Evolutionary conservation across 2,888 invertebrate species (phyloP).

Genomic region (Thyatira batis): DNA sequence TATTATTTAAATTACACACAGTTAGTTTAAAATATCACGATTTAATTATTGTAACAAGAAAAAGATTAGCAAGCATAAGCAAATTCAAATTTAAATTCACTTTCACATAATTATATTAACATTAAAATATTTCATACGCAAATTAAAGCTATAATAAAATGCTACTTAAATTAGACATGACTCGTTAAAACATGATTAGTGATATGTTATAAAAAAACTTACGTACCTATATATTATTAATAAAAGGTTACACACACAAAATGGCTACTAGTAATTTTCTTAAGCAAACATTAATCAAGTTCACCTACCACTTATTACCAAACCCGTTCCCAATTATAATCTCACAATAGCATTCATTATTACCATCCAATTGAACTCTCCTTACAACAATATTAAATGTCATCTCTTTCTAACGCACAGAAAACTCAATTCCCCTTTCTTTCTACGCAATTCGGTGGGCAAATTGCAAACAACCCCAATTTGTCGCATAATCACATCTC

Average conservation of each 20-base stretch:
- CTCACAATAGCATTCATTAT: conserved; percentile 58
- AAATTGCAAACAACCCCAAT: conserved; percentile 57
- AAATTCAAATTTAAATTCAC: neutral
- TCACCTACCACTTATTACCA: conserved; percentile 44
- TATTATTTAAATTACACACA: no score
- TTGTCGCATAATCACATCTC: conserved; percentile 48
- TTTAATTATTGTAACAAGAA: neutral
- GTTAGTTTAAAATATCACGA: neutral
- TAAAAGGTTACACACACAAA: conserved; percentile 31
- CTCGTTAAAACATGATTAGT: conserved; percentile 17
- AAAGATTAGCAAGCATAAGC: neutral
- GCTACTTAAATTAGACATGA: conserved; percentile 6
- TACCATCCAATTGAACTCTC: conserved; percentile 59
- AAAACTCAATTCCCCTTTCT: conserved; percentile 16
- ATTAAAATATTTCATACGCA: neutral
- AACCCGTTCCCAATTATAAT: conserved; percentile 55
- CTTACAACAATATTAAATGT: conserved; percentile 39
- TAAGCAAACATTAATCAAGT: conserved; percentile 60
- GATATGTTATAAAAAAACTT: conserved; percentile 9
- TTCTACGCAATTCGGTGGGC: conserved; percentile 25
- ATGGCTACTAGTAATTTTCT: conserved; percentile 52
- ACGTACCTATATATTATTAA: conserved; percentile 17
- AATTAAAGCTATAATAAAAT: neutral
- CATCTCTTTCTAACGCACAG: conserved; percentile 33
- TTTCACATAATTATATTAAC: neutral